Conservation (phyloP, 2,888 invertebrate species). For the Pterostichus madidus region DNA sequence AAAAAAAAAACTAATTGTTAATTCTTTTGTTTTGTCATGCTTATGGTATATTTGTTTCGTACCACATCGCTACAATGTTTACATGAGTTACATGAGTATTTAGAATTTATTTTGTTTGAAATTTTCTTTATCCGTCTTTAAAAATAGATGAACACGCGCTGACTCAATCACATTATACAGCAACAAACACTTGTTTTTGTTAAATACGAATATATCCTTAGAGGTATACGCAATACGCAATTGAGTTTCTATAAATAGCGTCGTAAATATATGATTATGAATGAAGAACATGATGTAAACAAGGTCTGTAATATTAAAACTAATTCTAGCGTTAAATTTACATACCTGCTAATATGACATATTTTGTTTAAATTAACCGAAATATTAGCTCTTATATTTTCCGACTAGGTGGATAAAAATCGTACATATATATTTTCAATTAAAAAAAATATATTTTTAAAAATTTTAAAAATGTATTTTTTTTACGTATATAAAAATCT, state of each 20-base stretch:
- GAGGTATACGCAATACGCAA: neutral
- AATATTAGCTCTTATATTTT: no score
- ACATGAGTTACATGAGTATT: neutral
- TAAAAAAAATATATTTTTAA: no score
- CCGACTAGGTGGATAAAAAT: no score
- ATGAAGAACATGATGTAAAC: neutral
- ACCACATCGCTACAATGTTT: neutral
- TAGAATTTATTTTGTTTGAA: conserved; percentile 3
- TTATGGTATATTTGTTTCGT: no score
- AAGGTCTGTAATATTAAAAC: neutral
- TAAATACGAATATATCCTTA: conserved; percentile 40
- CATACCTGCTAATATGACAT: no score
- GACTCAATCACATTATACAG: conserved; percentile 41
- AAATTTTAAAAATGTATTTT: no score
- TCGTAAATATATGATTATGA: neutral
- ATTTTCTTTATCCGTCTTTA: conserved; percentile 4
- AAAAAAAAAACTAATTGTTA: no score
- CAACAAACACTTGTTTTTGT: conserved; percentile 38
- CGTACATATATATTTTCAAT: no score
- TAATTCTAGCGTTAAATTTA: no score
- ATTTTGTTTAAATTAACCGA: no score
- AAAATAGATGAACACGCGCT: conserved; percentile 11
- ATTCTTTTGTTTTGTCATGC: no score
- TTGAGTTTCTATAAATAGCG: conserved; percentile 33
- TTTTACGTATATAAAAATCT: no score